phyloP scores from a whole-genome alignment of 2,888 invertebrate genomes.

The Chrysina gloriosa region DNA sequence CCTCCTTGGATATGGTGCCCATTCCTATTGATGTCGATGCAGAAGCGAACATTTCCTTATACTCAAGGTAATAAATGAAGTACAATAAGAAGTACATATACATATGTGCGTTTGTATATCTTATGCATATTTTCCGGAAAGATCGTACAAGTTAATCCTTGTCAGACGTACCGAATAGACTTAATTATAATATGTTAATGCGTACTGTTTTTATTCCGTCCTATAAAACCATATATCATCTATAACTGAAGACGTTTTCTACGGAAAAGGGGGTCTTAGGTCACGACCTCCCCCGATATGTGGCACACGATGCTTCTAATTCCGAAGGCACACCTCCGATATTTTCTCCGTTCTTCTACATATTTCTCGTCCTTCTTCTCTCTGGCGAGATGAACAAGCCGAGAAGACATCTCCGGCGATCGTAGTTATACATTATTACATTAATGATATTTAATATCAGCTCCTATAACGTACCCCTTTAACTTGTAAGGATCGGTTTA shows the following conservation, averaged over 20 bases:
- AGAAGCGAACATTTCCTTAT: too few relatives aligned
- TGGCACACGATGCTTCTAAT: constrained; percentile 52
- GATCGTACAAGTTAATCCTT: background rate
- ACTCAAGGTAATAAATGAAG: too few relatives aligned
- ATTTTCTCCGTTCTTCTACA: too few relatives aligned
- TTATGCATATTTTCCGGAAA: too few relatives aligned
- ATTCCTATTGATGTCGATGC: too few relatives aligned
- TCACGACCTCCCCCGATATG: constrained; percentile 54
- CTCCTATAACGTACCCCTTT: constrained; percentile 42
- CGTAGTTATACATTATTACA: constrained; percentile 46
- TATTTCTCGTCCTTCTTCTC: background rate
- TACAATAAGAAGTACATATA: too few relatives aligned
- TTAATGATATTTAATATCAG: constrained; percentile 48
- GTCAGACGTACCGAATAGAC: constrained; percentile 3
- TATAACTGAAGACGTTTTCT: constrained; percentile 43
- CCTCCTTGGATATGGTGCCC: too few relatives aligned
- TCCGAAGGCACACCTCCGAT: constrained; percentile 49
- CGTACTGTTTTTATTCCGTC: constrained; percentile 40
- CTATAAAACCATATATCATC: constrained; percentile 44
- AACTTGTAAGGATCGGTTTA: constrained; percentile 22
- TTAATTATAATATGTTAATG: constrained; percentile 44
- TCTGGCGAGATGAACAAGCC: background rate
- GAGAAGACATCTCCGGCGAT: background rate
- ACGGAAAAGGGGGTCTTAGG: constrained; percentile 47
- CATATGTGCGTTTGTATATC: too few relatives aligned